Percentiles rank a stretch among this genome's conserved stretches.
Conservation (phyloP, 2,888 invertebrate species). For the Oeneis ivallda region DNA sequence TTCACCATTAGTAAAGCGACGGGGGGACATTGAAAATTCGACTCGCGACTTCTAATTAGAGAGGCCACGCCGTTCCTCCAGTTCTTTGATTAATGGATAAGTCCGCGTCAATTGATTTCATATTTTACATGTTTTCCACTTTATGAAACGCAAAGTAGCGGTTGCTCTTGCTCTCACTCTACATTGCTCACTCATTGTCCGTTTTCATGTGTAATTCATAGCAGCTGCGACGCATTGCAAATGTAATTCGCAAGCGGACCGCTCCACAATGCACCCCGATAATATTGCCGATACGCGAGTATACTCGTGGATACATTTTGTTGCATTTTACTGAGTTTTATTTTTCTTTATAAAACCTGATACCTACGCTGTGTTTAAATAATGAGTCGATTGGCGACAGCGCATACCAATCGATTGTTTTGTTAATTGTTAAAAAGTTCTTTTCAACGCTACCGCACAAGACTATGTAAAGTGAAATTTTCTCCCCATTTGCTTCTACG, state of each 20-base stretch:
- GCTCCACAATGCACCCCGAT: slow-evolving; percentile 24
- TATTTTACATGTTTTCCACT: slow-evolving; percentile 60
- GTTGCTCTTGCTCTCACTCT: slow-evolving; percentile 46
- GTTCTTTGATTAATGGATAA: slow-evolving; percentile 74
- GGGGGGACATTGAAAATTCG: slow-evolving; percentile 75
- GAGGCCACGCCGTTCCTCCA: slow-evolving; percentile 64
- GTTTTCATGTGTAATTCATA: slow-evolving; percentile 75
- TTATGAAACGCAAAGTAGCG: neutral
- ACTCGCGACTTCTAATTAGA: slow-evolving; percentile 77
- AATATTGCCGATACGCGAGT: slow-evolving; percentile 7
- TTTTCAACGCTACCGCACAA: too few relatives aligned
- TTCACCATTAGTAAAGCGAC: slow-evolving; percentile 64
- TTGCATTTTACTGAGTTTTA: slow-evolving; percentile 6
- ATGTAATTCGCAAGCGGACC: slow-evolving; percentile 58
- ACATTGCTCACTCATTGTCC: slow-evolving; percentile 63
- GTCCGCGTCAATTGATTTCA: slow-evolving; percentile 72
- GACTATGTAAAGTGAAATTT: too few relatives aligned
- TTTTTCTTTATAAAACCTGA: neutral
- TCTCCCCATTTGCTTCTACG: too few relatives aligned
- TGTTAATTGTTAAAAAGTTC: too few relatives aligned
- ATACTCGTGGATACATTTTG: neutral
- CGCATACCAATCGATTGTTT: too few relatives aligned
- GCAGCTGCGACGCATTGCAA: slow-evolving; percentile 66
- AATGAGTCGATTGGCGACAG: too few relatives aligned
- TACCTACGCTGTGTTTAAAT: too few relatives aligned